phyloP scores from a whole-genome alignment of 2,797 vertebrate species.

The Dromococcyx pavoninus region DNA sequence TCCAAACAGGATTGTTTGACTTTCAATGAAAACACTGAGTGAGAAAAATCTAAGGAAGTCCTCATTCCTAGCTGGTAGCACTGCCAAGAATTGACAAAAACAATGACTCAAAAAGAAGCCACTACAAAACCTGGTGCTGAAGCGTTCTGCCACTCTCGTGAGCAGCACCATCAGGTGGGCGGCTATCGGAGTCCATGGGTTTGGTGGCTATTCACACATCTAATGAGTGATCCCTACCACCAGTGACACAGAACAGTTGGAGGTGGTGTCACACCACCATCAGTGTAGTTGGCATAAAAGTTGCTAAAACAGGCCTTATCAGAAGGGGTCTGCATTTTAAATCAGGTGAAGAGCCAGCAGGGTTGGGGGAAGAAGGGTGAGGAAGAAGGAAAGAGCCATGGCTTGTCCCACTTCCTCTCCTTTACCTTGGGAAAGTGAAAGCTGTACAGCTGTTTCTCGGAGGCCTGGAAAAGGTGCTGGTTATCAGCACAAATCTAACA shows the following conservation, averaged over 20 bases:
- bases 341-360: not conserved
- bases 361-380: not conserved
- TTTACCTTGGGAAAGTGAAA: not conserved
- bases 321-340: not conserved
- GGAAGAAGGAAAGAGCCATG: not conserved
- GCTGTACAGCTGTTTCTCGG: not conserved
- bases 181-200: accelerated
- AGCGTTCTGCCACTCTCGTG: not conserved
- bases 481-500: not conserved
- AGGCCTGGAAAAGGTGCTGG: not conserved
- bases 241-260: not conserved
- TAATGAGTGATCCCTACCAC: not conserved
- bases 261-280: not conserved
- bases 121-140: not conserved
- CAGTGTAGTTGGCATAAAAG: accelerated
- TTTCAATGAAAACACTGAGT: not conserved
- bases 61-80: not conserved
- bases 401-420: not conserved
- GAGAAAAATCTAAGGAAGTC: not conserved
- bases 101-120: not conserved
- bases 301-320: not conserved
- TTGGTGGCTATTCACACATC: accelerated
- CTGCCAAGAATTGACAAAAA: not conserved
- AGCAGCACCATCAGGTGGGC: not conserved
- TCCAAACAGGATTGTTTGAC: not conserved